A percentile compares a stretch with the other conserved stretches of the same genome.
Evolutionary conservation across 37 sponge, comb jelly and placozoan genomes (phyloP).

Genomic region (Diacarnus erythraeanus): DNA sequence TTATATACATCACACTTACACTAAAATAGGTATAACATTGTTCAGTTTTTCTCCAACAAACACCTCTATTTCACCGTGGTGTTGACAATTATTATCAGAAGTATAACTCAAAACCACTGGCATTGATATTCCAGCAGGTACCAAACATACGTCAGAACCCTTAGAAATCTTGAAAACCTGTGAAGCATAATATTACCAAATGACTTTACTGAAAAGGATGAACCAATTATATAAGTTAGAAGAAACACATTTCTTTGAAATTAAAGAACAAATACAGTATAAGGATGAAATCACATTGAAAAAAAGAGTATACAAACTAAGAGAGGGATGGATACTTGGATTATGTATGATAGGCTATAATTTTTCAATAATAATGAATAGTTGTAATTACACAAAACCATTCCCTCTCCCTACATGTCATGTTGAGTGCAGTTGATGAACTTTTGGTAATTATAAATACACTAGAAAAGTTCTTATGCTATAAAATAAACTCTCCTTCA

Average conservation of each 20-base stretch:
- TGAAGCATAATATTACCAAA: neutral
- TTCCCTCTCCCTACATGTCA: no score
- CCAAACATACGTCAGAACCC: constrained; percentile 10
- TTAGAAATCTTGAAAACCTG: constrained; percentile 40
- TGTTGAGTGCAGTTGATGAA: no score
- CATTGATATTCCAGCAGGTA: constrained; percentile 48
- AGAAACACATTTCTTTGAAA: neutral
- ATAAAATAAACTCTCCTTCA: no score
- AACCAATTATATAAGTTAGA: no score
- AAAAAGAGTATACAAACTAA: neutral
- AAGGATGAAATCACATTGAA: neutral
- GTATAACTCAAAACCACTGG: constrained; percentile 39
- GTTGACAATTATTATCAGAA: constrained; percentile 1
- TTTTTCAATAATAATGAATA: no score
- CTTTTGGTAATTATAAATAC: no score
- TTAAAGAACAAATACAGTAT: neutral
- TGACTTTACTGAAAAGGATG: neutral
- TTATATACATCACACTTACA: constrained; percentile 64
- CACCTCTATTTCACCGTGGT: constrained; percentile 27
- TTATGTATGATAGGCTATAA: no score
- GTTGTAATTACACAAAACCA: no score
- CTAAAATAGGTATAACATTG: constrained; percentile 29
- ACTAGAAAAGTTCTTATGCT: no score
- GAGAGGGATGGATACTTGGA: no score
- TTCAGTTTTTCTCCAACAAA: constrained; percentile 40